Evolutionary conservation across 2,113 vertebrate species (phyloP).

Genomic region (Atherinomorus stipes): DNA sequence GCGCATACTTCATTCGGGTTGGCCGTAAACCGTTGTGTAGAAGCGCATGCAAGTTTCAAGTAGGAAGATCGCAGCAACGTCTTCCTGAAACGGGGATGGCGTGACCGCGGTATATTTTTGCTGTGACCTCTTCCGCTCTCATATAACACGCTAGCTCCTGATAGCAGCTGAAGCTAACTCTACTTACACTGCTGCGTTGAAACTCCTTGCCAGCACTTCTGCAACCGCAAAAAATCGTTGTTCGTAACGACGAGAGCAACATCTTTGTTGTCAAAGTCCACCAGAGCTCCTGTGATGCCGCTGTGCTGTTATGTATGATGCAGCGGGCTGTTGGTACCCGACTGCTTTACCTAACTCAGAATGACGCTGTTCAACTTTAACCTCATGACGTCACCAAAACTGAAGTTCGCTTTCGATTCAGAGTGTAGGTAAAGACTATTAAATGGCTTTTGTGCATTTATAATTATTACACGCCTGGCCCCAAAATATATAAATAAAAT

Average conservation of each 20-base stretch:
- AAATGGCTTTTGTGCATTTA: too few species aligned
- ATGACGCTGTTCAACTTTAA: slow-evolving; percentile 57
- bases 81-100: too few species aligned
- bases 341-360: slow-evolving; percentile 22
- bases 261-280: slow-evolving; percentile 17
- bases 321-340: neutral
- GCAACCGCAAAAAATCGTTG: slow-evolving; percentile 61
- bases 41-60: too few species aligned
- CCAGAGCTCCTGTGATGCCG: neutral
- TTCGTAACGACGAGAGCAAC: slow-evolving; percentile 71
- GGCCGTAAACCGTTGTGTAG: too few species aligned
- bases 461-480: too few species aligned
- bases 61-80: too few species aligned
- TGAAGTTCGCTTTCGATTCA: neutral
- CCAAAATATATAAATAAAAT: too few species aligned
- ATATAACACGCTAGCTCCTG: slow-evolving; percentile 1
- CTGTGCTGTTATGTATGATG: neutral
- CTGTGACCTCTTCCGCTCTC: slow-evolving; percentile 51
- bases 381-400: slow-evolving; percentile 61
- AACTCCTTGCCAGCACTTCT: slow-evolving; percentile 58
- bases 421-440: too few species aligned
- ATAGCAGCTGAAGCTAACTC: slow-evolving; percentile 27
- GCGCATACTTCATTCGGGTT: too few species aligned
- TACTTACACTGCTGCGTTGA: slow-evolving; percentile 69
- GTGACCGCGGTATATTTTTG: too few species aligned